Percentiles rank a stretch among this genome's conserved stretches.
phyloP scores from a whole-genome alignment of 2,797 vertebrate genomes.

The Schizothorax lantsangensis region DNA sequence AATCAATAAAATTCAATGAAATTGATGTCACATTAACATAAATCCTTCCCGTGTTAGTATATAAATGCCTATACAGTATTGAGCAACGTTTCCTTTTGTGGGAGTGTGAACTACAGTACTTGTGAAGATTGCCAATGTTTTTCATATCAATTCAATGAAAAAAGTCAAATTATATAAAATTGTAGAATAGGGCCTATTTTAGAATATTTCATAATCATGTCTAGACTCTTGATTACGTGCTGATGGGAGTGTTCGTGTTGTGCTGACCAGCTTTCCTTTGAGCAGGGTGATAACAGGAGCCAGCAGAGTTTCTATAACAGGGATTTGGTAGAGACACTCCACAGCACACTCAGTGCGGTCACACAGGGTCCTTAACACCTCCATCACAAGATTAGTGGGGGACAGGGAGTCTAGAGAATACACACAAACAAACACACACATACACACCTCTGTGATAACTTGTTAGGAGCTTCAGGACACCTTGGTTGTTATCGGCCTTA shows the following conservation, averaged over 20 bases:
- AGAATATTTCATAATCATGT: slow-evolving; percentile 21
- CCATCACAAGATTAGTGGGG: slow-evolving; percentile 86
- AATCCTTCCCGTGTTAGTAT: neutral
- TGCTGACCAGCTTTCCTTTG: slow-evolving; percentile 82
- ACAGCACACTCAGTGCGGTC: slow-evolving; percentile 86
- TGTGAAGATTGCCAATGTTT: no score
- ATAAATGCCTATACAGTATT: neutral
- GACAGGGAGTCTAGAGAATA: slow-evolving; percentile 80
- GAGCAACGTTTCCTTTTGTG: neutral
- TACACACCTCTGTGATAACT: slow-evolving; percentile 5
- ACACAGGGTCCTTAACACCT: slow-evolving; percentile 87
- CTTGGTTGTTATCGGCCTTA: neutral
- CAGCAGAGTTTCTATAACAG: slow-evolving; percentile 84
- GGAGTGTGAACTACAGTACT: neutral
- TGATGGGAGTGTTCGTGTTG: slow-evolving; percentile 1
- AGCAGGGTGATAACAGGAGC: slow-evolving; percentile 83
- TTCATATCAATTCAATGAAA: neutral
- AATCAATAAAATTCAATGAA: neutral
- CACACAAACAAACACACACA: slow-evolving; percentile 43
- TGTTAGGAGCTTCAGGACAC: neutral
- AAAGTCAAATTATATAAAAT: neutral
- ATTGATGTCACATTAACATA: neutral
- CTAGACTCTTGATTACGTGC: slow-evolving; percentile 24
- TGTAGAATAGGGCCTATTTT: neutral
- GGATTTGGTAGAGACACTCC: slow-evolving; percentile 83